Evolutionary conservation across 2,113 vertebrate species (phyloP), one percentile per base, ranked within the genome.

Genomic region (Chionis minor): DNA sequence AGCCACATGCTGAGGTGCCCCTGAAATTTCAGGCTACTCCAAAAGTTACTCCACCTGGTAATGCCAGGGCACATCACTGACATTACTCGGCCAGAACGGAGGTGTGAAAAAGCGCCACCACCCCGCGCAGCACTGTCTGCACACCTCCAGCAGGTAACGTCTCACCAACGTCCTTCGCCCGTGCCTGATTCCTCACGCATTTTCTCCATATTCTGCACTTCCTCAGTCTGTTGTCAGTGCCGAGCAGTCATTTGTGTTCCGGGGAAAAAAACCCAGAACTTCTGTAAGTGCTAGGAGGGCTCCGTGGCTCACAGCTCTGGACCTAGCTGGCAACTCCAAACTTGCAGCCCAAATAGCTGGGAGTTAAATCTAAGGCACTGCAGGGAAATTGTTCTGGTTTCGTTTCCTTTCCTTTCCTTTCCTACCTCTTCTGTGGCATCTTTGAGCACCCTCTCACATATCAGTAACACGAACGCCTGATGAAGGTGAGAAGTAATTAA

Each of bases 181-280:
- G 0, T 10, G 8, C 19, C 47, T 17, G 17, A 6, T 8, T 26
- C 27, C 56, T 67, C 0, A 0, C 49, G 20, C 44, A 45, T 82
- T 52, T 54, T 20, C 69, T 81, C 42, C 33, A 9, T 9, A 8
- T n/a, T 58, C 72, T 69, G 22, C 72, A 20, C 30, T 33, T 67
- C 54, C 67, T 51, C 18, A 14, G 12, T 3, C 45, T 71, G 45
- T 12, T 59, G 32, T 17, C 17, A 51, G 12, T 55, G 42, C 74
- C 1, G 2, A 85, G 58, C 20, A 14, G 24, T 51, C n/a, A n/a
- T 17, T 45, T 69, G 35, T 45, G 8, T 40, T 23, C 2, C 6
- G 9, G 9, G 7, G 6, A 1, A 12, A 22, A 74, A 66, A 22
- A 24, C 3, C 5, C 44, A 4, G n/a, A 81, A 22, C 45, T 56